Evolutionary conservation across 2,113 vertebrate species (phyloP).

Genomic region (Gasterosteus aculeatus): DNA sequence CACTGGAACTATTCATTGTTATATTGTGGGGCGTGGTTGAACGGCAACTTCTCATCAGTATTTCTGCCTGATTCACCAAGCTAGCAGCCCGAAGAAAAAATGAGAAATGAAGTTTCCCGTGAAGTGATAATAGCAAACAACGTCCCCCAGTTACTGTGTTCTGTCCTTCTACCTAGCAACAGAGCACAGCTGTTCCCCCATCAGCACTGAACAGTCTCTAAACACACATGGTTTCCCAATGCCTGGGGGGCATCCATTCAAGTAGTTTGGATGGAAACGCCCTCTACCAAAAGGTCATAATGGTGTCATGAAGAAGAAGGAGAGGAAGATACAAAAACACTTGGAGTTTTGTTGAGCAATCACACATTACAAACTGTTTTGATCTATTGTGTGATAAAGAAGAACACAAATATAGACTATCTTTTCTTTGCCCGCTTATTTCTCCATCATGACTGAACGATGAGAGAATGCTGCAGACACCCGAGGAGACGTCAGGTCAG

Average conservation of each 20-base stretch:
- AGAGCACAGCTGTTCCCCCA: constrained; percentile 53
- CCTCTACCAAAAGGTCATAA: neutral
- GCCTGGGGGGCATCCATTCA: neutral
- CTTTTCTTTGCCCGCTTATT: neutral
- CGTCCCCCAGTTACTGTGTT: constrained; percentile 14
- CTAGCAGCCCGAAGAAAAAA: neutral
- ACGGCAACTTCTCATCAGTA: neutral
- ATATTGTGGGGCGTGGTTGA: neutral
- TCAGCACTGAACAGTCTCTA: constrained; percentile 35
- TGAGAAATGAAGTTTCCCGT: neutral
- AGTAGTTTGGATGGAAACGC: neutral
- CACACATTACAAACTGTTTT: neutral
- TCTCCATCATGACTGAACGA: constrained; percentile 3
- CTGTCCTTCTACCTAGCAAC: constrained; percentile 69
- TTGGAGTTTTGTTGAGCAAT: neutral
- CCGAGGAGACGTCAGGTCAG: constrained; percentile 47
- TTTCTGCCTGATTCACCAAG: neutral
- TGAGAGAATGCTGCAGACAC: constrained; percentile 21
- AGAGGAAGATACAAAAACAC: neutral
- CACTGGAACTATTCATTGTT: neutral
- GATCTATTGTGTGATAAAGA: neutral
- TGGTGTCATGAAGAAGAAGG: neutral
- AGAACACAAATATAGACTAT: neutral
- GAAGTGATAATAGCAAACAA: neutral
- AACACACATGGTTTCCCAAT: constrained; percentile 15